Evolutionary conservation across 1,140 invertebrate genomes (phyloP).

Genomic region (Muscidifurax raptorellus): DNA sequence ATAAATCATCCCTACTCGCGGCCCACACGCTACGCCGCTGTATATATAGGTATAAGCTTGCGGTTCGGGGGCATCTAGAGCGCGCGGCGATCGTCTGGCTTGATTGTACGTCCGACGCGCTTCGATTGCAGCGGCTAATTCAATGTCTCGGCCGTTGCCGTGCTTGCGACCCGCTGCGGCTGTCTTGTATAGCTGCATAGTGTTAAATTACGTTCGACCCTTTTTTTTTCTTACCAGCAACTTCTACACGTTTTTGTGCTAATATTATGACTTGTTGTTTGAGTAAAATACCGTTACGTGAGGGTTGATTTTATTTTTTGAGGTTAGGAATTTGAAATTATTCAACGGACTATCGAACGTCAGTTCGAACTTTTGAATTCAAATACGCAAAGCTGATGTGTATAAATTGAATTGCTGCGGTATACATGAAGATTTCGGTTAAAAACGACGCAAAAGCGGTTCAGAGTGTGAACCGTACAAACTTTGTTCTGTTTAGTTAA

Average conservation of each 20-base stretch:
- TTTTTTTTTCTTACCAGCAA: neutral
- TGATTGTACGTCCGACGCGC: constrained; percentile 48
- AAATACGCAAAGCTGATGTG: neutral
- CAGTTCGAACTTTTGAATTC: neutral
- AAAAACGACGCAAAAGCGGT: too few relatives aligned
- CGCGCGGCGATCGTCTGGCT: constrained; percentile 18
- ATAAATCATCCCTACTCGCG: neutral
- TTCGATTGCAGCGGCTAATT: constrained; percentile 52
- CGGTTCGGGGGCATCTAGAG: neutral
- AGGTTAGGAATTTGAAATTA: too few relatives aligned
- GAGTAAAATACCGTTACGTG: too few relatives aligned
- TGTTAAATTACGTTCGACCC: neutral
- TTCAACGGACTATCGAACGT: too few relatives aligned
- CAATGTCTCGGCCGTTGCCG: constrained; percentile 44
- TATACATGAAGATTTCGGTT: too few relatives aligned
- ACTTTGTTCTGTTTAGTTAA: neutral
- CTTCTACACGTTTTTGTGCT: too few relatives aligned
- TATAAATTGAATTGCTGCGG: too few relatives aligned
- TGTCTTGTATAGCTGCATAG: neutral
- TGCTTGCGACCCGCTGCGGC: neutral
- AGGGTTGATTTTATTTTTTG: too few relatives aligned
- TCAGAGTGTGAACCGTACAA: neutral
- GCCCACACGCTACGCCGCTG: neutral
- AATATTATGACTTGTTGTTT: too few relatives aligned
- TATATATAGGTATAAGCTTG: neutral